phyloP scores from a whole-genome alignment of 2,888 invertebrate genomes.

The Rotaria socialis region DNA sequence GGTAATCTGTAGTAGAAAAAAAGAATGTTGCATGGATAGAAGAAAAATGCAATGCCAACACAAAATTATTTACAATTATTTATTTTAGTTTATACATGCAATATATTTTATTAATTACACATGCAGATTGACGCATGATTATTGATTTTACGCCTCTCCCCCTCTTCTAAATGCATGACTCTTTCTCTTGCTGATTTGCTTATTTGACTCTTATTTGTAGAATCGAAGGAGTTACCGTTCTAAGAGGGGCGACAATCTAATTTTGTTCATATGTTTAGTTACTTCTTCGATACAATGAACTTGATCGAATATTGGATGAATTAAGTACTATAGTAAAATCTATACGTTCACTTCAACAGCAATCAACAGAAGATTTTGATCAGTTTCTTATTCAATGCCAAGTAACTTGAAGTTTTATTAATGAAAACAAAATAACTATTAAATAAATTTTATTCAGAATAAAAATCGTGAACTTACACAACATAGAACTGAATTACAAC shows the following conservation, averaged over 20 bases:
- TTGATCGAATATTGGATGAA: conserved; percentile 26
- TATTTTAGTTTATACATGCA: neutral
- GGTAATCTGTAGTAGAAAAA: neutral
- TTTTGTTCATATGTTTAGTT: neutral
- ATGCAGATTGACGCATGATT: neutral
- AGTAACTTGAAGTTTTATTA: neutral
- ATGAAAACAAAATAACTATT: no score
- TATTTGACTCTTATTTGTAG: neutral
- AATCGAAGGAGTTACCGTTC: no score
- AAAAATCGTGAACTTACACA: conserved; percentile 26
- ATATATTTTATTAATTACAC: neutral
- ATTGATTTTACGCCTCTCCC: conserved; percentile 12
- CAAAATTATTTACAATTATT: neutral
- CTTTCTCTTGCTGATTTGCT: neutral
- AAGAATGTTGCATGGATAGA: neutral
- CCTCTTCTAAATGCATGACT: neutral
- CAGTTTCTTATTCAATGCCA: neutral
- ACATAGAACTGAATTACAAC: neutral
- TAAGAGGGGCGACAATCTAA: no score
- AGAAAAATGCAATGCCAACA: neutral
- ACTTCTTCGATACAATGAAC: conserved; percentile 4
- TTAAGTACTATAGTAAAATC: neutral
- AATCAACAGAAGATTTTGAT: neutral
- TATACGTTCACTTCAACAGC: neutral
- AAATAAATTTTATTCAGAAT: neutral